Evolutionary conservation across 2,797 vertebrate genomes (phyloP).

Genomic region (Petrocephalus schoutedeni): DNA sequence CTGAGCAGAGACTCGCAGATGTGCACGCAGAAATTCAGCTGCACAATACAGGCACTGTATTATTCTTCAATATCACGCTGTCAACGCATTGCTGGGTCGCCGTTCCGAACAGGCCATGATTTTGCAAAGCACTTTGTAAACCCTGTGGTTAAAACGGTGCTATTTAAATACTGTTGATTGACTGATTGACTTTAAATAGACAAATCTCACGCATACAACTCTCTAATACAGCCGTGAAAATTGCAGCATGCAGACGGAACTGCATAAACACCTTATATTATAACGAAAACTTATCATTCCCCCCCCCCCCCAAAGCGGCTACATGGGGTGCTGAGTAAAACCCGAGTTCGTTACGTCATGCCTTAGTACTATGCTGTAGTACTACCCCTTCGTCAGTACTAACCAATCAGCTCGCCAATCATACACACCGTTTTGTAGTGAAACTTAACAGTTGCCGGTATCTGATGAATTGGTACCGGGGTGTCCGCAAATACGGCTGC

Average conservation of each 20-base stretch:
- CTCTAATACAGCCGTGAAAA: no score
- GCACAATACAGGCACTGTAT: not conserved
- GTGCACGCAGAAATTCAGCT: not conserved
- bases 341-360: constrained; percentile 9
- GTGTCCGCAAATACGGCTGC: not conserved
- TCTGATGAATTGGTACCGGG: constrained; percentile 12
- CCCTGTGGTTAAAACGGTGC: not conserved
- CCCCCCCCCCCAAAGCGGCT: not conserved
- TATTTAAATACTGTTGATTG: not conserved
- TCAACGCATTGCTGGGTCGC: not conserved
- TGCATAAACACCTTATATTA: not conserved
- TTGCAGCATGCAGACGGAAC: not conserved
- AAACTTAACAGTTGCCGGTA: constrained; percentile 31
- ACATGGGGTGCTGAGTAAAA: not conserved
- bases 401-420: constrained; percentile 39
- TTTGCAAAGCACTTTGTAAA: not conserved
- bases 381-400: constrained; percentile 6
- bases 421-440: constrained; percentile 23
- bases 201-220: not conserved
- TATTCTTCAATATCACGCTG: not conserved
- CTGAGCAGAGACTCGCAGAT: not conserved
- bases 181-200: not conserved
- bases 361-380: not conserved
- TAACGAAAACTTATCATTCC: not conserved
- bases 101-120: not conserved